Conservation (phyloP, 2,797 vertebrate genomes). For the Tachyglossus aculeatus region DNA sequence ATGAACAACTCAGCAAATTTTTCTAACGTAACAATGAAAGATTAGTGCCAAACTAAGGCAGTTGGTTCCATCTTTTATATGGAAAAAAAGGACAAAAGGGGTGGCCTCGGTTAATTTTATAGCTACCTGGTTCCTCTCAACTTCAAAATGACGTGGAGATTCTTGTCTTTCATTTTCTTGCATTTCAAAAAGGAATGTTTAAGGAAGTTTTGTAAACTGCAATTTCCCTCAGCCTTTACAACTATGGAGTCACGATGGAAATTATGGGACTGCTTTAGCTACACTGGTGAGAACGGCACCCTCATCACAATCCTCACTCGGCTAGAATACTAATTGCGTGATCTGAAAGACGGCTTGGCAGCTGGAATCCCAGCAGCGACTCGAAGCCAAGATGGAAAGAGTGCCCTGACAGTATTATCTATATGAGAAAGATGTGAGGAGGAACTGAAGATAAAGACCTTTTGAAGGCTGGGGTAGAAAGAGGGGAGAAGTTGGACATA, state of each 20-base stretch:
- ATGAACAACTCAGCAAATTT: conserved; percentile 19
- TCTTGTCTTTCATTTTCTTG: conserved; percentile 14
- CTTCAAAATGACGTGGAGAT: not conserved
- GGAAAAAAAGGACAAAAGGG: not conserved
- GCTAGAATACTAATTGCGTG: conserved; percentile 31
- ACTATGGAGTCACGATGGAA: not conserved
- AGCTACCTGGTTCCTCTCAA: not conserved
- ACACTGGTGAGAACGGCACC: conserved; percentile 1
- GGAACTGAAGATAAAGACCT: conserved; percentile 32
- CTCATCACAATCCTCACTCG: conserved; percentile 13
- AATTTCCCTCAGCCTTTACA: conserved; percentile 4
- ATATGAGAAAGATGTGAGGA: conserved; percentile 17
- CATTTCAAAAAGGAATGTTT: conserved; percentile 4
- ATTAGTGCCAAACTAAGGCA: not conserved
- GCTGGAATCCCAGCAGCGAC: conserved; percentile 33
- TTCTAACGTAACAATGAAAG: conserved; percentile 15
- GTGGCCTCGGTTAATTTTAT: not conserved
- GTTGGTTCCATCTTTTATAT: not conserved
- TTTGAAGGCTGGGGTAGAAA: not conserved
- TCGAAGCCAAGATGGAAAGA: conserved; percentile 32
- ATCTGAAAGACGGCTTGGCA: conserved; percentile 40
- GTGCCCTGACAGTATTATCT: conserved; percentile 37
- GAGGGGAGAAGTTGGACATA: not conserved
- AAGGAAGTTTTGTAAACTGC: not conserved
- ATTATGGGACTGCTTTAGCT: conserved; percentile 22